A percentile compares a stretch with the other conserved stretches of the same genome.
Evolutionary conservation across 2,888 invertebrate species (phyloP).

Genomic region (Ormyrus nitidulus): DNA sequence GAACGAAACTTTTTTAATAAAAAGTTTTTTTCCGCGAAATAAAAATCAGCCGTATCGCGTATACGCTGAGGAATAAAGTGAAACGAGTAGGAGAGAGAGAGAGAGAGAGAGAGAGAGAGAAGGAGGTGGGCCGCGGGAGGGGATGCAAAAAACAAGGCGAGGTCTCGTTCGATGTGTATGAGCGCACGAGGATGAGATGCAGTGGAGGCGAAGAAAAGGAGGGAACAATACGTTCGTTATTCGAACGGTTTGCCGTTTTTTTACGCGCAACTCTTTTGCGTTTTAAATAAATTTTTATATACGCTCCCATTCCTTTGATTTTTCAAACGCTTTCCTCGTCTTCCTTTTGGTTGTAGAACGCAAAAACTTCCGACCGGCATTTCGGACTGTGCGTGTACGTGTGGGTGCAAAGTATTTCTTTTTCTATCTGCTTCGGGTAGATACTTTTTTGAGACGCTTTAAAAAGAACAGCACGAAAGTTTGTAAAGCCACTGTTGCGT

Average conservation of each 20-base stretch:
- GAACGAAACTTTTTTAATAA: slow-evolving; percentile 74
- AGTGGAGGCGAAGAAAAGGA: slow-evolving; percentile 49
- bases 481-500: slow-evolving; percentile 37
- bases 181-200: slow-evolving; percentile 17
- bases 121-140: not conserved
- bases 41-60: slow-evolving; percentile 65
- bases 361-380: slow-evolving; percentile 5
- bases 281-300: slow-evolving; percentile 44
- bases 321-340: slow-evolving; percentile 28
- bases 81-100: slow-evolving; percentile 44
- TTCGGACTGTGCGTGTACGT: not conserved
- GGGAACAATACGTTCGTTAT: slow-evolving; percentile 54
- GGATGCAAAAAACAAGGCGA: slow-evolving; percentile 23
- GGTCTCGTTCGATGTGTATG: not conserved
- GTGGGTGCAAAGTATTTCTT: not conserved
- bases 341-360: not conserved
- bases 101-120: slow-evolving; percentile 12
- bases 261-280: slow-evolving; percentile 29
- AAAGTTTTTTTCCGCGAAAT: slow-evolving; percentile 72
- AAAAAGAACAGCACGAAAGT: slow-evolving; percentile 18
- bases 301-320: not conserved
- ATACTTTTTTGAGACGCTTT: slow-evolving; percentile 30
- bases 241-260: slow-evolving; percentile 24
- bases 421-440: not conserved
- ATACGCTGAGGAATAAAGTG: slow-evolving; percentile 42